Evolutionary conservation across 2,888 invertebrate species (phyloP), one percentile per base, ranked within the genome.

Genomic region (Diplolepis rosae): DNA sequence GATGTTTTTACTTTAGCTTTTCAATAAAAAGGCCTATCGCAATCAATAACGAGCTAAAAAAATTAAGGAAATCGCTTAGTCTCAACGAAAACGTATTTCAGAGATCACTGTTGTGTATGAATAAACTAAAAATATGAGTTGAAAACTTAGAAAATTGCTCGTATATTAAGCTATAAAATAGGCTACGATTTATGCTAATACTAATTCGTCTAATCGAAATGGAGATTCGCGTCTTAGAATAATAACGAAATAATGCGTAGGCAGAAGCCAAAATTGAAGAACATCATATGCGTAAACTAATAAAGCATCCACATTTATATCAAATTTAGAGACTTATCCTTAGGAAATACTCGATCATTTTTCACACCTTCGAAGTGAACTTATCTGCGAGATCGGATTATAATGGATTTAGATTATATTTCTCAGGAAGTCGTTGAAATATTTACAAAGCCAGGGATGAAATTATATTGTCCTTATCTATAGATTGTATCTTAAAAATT

Each of bases 401-500:
- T n/a, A 56, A 39, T n/a, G n/a, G 5, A 6, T 61, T 56, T 39
- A 22, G 5, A 4, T 48, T 2, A 4, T 45, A 4, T 45, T 42
- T 32, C 22, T 39, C 22, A 5, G 39, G 13, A 66, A 30, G 30
- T n/a, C 30, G 13, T 66, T 50, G 48, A 66, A 15, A 27, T 66
- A 48, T 66, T 28, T 66, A 66, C 66, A 66, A 48, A 48, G 27
- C 30, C 27, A 66, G 15, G 9, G n/a, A 27, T 65, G 24, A n/a
- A 39, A 4, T 30, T 66, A 66, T 66, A 22, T 11, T 27, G 28
- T 22, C 7, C 4, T 27, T 3, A 28, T 5, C 1, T n/a, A 9
- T 42, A 65, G 4, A 13, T 9, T 9, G 11, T 5, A 35, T 61
- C 9, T 39, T 13, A 61, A 61, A 61, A 61, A 61, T 61, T 61